phyloP scores from a whole-genome alignment of 2,797 vertebrate species.

The Clarias platycephalus region DNA sequence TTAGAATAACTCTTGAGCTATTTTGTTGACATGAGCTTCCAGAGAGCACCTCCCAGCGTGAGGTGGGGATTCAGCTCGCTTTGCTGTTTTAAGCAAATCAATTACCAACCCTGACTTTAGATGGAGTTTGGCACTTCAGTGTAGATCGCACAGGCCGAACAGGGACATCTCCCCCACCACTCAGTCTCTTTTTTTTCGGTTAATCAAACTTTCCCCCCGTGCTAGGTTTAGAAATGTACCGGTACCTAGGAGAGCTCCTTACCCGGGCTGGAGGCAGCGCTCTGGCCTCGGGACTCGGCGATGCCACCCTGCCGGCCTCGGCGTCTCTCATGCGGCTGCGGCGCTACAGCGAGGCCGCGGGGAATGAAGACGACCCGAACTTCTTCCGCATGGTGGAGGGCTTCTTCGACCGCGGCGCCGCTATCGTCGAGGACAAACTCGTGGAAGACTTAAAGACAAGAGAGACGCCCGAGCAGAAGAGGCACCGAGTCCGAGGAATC shows the following conservation, averaged over 20 bases:
- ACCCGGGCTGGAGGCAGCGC: constrained; percentile 67
- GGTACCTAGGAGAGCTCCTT: constrained; percentile 79
- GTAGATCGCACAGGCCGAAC: constrained; percentile 37
- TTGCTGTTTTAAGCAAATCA: constrained; percentile 41
- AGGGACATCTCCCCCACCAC: constrained; percentile 16
- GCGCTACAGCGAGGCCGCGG: constrained; percentile 81
- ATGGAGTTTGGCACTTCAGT: constrained; percentile 43
- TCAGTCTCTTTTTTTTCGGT: neutral
- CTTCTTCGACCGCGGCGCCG: constrained; percentile 90
- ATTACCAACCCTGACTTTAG: constrained; percentile 30
- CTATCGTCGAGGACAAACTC: constrained; percentile 91
- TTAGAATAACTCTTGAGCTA: neutral
- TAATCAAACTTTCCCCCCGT: neutral
- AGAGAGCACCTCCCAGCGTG: constrained; percentile 54
- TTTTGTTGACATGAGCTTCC: neutral
- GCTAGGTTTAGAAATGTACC: constrained; percentile 75
- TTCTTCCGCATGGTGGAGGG: constrained; percentile 96
- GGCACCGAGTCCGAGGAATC: constrained; percentile 86
- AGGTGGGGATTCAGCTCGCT: constrained; percentile 51
- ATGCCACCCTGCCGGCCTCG: constrained; percentile 64
- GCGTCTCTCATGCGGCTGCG: constrained; percentile 69
- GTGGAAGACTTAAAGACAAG: constrained; percentile 84
- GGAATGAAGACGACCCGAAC: constrained; percentile 84
- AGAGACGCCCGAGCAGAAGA: constrained; percentile 84
- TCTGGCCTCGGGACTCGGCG: constrained; percentile 67